A percentile compares a stretch with the other conserved stretches of the same genome.
These are phyloP conservation scores for Phyllopteryx taeniolatus DNA, from an alignment of 2,113 vertebrate species.

Conservation along the genomic window DNA sequence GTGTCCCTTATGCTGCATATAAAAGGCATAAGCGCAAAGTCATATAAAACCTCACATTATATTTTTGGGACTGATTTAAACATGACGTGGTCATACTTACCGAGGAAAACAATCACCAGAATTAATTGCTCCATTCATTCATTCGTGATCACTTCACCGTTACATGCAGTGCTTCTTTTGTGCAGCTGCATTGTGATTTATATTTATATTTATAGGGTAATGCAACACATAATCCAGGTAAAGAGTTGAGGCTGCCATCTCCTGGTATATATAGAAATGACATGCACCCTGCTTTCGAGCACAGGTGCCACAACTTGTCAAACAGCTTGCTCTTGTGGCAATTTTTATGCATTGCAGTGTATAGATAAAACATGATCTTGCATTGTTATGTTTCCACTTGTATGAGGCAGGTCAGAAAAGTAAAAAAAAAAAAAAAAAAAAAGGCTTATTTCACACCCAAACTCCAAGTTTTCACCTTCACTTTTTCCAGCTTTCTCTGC, in stretches of 20 bases:
- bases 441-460: no score
- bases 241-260: conserved; percentile 29
- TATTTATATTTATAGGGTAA: conserved; percentile 18
- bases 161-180: background rate
- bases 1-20: background rate
- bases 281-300: background rate
- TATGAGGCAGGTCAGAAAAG: no score
- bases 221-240: background rate
- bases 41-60: background rate
- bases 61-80: background rate
- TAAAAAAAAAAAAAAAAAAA: no score
- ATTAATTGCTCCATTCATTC: background rate
- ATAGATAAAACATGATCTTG: no score
- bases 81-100: background rate
- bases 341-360: background rate
- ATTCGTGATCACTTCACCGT: conserved; percentile 7
- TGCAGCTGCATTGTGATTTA: background rate
- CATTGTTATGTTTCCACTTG: no score
- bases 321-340: background rate
- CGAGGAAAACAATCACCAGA: background rate
- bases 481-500: no score
- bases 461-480: no score
- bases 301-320: background rate
- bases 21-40: background rate
- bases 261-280: conserved; percentile 13